A percentile compares a stretch with the other conserved stretches of the same genome.
Conservation (phyloP, 2,797 vertebrate genomes). For the Octomys mimax region DNA sequence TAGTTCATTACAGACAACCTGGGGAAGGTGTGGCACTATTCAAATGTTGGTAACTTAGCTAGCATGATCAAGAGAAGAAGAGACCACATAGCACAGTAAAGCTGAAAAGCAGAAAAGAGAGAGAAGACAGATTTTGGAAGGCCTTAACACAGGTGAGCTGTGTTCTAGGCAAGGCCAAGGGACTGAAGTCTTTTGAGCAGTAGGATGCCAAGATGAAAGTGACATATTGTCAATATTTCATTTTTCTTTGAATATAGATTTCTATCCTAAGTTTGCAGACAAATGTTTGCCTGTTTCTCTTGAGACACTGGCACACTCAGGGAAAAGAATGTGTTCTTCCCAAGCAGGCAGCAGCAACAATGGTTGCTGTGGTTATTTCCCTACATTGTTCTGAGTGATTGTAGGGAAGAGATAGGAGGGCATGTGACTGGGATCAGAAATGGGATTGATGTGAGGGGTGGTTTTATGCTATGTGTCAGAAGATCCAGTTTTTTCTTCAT, state of each 20-base stretch:
- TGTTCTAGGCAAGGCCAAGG: not conserved
- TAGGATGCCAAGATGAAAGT: not conserved
- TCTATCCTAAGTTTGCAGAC: constrained; percentile 11
- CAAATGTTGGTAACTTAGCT: not conserved
- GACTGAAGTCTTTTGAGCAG: not conserved
- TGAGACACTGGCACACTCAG: not conserved
- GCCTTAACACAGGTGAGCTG: not conserved
- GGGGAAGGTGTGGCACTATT: not conserved
- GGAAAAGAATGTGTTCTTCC: not conserved
- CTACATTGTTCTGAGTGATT: not conserved
- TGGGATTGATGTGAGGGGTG: not conserved
- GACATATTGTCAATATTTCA: not conserved
- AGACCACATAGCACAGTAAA: not conserved
- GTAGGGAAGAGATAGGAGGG: not conserved
- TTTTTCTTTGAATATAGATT: not conserved
- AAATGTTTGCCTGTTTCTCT: not conserved
- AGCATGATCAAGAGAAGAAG: not conserved
- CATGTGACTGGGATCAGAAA: not conserved
- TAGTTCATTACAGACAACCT: not conserved
- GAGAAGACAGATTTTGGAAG: not conserved
- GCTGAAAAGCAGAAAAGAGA: not conserved
- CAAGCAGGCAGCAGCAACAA: not conserved
- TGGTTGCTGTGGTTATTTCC: not conserved
- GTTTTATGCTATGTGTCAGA: not conserved
- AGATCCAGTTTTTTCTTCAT: not conserved